Percentiles rank a stretch among this genome's conserved stretches.
phyloP scores from a whole-genome alignment of 2,113 vertebrate genomes.

The Ceuthmochares aereus region DNA sequence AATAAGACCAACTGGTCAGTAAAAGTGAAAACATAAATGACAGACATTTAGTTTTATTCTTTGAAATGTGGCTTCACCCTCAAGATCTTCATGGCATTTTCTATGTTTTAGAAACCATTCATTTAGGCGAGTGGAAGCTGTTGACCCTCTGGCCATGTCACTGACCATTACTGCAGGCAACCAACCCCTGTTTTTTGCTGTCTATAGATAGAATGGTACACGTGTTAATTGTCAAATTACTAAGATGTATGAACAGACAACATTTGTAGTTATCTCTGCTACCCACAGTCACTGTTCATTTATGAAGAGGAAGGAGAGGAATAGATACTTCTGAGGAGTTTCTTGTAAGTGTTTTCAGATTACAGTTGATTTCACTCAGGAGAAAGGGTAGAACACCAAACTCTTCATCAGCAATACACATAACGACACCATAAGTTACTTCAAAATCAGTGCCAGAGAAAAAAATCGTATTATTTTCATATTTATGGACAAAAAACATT shows the following conservation, averaged over 20 bases:
- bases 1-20: conserved; percentile 33
- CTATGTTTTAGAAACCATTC: conserved; percentile 22
- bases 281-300: conserved; percentile 19
- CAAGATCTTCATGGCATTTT: conserved; percentile 34
- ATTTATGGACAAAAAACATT: not conserved
- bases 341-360: conserved; percentile 7
- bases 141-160: not conserved
- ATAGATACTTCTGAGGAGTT: not conserved
- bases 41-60: conserved; percentile 45
- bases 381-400: not conserved
- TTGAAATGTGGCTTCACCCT: conserved; percentile 56
- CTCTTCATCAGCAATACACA: not conserved
- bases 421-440: accelerated
- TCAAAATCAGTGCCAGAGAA: not conserved
- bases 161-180: not conserved
- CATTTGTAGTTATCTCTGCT: not conserved
- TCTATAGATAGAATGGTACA: conserved; percentile 9
- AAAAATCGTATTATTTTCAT: accelerated
- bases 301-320: not conserved
- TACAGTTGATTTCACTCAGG: not conserved
- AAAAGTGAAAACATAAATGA: conserved; percentile 15
- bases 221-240: not conserved
- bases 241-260: not conserved
- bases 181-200: not conserved
- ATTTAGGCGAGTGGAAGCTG: conserved; percentile 44